phyloP scores from a whole-genome alignment of 2,113 vertebrate species.

The Hirundichthys speculiger region DNA sequence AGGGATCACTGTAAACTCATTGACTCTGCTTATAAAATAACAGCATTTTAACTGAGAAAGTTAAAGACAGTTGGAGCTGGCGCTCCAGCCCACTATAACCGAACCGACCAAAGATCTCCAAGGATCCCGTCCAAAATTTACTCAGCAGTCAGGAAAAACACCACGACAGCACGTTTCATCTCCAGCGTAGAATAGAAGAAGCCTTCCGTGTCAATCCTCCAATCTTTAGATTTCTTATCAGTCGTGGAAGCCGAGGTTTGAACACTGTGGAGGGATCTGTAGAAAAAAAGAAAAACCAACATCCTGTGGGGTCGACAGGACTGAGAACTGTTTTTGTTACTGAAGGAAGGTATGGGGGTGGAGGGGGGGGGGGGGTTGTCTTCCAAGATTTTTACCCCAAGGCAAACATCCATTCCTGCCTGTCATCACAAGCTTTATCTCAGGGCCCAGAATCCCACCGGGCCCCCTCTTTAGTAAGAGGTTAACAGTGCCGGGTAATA shows the following conservation, averaged over 20 bases:
- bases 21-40: too few relatives aligned
- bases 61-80: too few relatives aligned
- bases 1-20: too few relatives aligned
- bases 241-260: slow-evolving; percentile 7
- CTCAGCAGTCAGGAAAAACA: too few relatives aligned
- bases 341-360: slow-evolving; percentile 22
- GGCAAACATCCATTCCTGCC: slow-evolving; percentile 44
- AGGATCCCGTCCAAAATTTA: slow-evolving; percentile 1
- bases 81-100: too few relatives aligned
- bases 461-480: slow-evolving; percentile 38
- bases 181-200: not conserved
- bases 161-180: too few relatives aligned
- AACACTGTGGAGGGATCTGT: not conserved
- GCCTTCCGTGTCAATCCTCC: not conserved
- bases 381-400: slow-evolving; percentile 34
- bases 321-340: slow-evolving; percentile 26
- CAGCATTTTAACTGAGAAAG: too few relatives aligned
- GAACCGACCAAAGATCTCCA: too few relatives aligned
- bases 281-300: slow-evolving; percentile 11
- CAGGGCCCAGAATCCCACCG: slow-evolving; percentile 17
- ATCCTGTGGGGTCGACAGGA: slow-evolving; percentile 39
- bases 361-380: not conserved
- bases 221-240: slow-evolving; percentile 5
- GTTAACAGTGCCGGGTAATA: slow-evolving; percentile 42
- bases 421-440: slow-evolving; percentile 54